Evolutionary conservation across 2,113 vertebrate species (phyloP).

Genomic region (Sorex fumeus): DNA sequence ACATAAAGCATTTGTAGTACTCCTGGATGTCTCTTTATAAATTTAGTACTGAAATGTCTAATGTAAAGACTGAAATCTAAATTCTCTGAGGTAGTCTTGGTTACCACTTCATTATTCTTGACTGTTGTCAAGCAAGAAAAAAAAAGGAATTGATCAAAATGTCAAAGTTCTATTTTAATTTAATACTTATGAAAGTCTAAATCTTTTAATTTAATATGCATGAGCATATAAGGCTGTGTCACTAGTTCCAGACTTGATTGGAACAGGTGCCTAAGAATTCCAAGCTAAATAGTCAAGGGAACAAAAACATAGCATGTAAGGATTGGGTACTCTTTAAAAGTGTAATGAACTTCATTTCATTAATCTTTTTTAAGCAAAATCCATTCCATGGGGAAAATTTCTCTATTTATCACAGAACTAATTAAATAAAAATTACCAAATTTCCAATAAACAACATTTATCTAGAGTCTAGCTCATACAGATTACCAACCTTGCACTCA

Average conservation of each 20-base stretch:
- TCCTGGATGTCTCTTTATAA: slow-evolving; percentile 3
- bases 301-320: background rate
- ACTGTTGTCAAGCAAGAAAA: background rate
- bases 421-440: slow-evolving; percentile 57
- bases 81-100: background rate
- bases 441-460: slow-evolving; percentile 51
- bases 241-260: background rate
- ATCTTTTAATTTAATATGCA: slow-evolving; percentile 6
- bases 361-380: slow-evolving; percentile 22
- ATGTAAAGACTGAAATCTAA: background rate
- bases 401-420: slow-evolving; percentile 39
- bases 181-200: background rate
- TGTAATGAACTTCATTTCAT: background rate
- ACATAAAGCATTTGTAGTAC: slow-evolving; percentile 19
- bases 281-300: background rate
- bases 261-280: background rate
- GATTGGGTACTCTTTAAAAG: background rate
- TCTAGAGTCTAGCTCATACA: background rate
- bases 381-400: slow-evolving; percentile 7
- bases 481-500: background rate
- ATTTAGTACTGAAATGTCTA: background rate
- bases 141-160: background rate
- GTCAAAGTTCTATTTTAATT: background rate
- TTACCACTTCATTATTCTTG: slow-evolving; percentile 11
- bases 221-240: background rate